These are phyloP conservation scores for Pyrgilauda ruficollis DNA, from an alignment of 2,113 vertebrate genomes.

Conservation along the genomic window DNA sequence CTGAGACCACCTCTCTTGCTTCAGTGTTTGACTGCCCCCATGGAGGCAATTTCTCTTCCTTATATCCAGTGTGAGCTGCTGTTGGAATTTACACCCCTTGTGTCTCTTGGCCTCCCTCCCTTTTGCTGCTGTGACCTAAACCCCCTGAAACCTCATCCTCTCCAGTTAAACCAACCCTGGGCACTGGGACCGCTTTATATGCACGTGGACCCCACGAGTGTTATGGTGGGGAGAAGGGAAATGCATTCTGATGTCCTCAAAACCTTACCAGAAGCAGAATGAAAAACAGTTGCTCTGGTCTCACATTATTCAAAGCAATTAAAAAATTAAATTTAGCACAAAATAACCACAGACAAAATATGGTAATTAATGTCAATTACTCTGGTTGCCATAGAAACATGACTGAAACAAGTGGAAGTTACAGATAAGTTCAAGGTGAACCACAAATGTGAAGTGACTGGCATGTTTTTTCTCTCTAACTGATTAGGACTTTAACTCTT, in stretches of 20 bases:
- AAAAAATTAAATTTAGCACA: slow-evolving; percentile 60
- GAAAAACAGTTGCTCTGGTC: not conserved
- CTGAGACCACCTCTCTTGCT: not conserved
- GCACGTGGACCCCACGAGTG: not conserved
- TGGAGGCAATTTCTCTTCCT: fast-evolving
- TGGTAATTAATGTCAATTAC: slow-evolving; percentile 71
- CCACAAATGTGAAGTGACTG: slow-evolving; percentile 3
- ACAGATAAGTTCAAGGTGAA: slow-evolving; percentile 67
- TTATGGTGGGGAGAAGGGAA: fast-evolving
- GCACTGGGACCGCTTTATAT: not conserved
- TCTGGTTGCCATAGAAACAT: slow-evolving; percentile 64
- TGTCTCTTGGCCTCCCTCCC: not conserved
- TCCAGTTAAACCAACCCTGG: not conserved
- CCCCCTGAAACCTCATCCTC: not conserved
- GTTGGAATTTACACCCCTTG: not conserved
- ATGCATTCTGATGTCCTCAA: not conserved
- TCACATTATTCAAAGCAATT: slow-evolving; percentile 42
- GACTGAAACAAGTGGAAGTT: slow-evolving; percentile 59
- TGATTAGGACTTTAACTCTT: slow-evolving; percentile 37
- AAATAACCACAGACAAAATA: slow-evolving; percentile 43
- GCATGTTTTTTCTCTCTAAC: slow-evolving; percentile 20
- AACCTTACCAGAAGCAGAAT: not conserved
- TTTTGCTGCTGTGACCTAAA: not conserved
- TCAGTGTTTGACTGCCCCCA: not conserved
- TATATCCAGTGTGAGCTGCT: not conserved